Base-by-base conservation (phyloP, 2,888 invertebrate genomes). In the Mythimna pallens region DNA sequence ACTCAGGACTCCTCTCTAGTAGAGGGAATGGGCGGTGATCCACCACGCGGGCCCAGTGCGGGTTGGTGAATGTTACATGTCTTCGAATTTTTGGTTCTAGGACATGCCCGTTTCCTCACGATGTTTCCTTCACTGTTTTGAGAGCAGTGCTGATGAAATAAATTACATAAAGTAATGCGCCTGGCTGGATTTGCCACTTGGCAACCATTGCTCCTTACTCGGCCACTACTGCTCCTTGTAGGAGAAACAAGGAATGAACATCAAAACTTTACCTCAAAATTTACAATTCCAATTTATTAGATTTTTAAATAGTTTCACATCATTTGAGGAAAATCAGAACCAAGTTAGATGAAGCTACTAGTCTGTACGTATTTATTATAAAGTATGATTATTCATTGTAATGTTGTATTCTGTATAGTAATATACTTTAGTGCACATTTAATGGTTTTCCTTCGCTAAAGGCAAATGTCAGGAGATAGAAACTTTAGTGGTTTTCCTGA, bases 401-500 rank as follows among this genome's bases (percentile, higher is more conserved):
- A 50, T 40, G 17, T 65, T 57, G 52, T 65, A 58, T 7, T 58
- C 7, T 22, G 58, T 22, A 58, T 14, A 17, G 10, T n/a, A 30
- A 47, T 17, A 55, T 52, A 52, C 14, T 36, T 40, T 34, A 54
- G 14, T n/a, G 47, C 47, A 40, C 4, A 8, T 22, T 20, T 40
- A 34, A 65, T 63, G 55, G 36, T 78, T 78, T 82, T 86, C 82
- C 86, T 78, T 76, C 43, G 40, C 64, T 73, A 69, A 69, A 65
- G 72, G 74, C 75, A 61, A 22, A 71, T 57, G 65, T 70, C 54
- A 65, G 66, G 66, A 72, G 73, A 76, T 78, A 79, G 63, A 68
- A 66, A 59, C 52, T 50, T 63, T 58, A 73, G 85, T 63, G 85
- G 86, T 85, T 85, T 85, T 85, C 85, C 85, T 79, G 78, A 80